Base-by-base conservation (phyloP, 2,888 invertebrate species). In the Crocallis elinguaria region DNA sequence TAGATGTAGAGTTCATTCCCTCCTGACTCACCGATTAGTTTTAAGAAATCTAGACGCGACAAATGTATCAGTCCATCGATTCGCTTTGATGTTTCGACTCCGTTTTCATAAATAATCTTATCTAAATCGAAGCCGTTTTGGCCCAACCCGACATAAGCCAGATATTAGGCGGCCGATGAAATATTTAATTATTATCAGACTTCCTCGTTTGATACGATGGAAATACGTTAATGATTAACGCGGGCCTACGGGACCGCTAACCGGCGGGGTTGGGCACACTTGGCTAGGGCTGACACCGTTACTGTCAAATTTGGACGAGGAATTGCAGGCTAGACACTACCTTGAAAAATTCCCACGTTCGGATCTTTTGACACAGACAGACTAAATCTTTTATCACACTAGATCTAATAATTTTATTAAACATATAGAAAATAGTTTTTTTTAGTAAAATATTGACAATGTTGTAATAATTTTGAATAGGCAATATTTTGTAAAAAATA, bases 121-220 rank as follows among this genome's bases (percentile, higher is more conserved):
- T 51, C 51, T 38, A 27, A 27, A 36, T 21, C 13, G 12, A 7
- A 21, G 36, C 7, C 19, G 13, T 33, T 43, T 17, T 21, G 5
- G 39, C 35, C 39, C 39, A 14, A 45, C 44, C 44, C 23, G n/a
- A 30, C 16, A 6, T 11, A 33, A 11, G 11, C 9, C 35, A 17
- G 44, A 39, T 39, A 45, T 35, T 42, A 32, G 30, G 9, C 13
- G 23, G 29, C 29, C 48, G 25, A 32, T 38, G 38, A 17, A 43
- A 37, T 16, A 21, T 44, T 51, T 23, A 49, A 43, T 51, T 52
- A 45, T 52, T 52, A 45, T 52, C 51, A 25, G 19, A 39, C 51
- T 52, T 52, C 45, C 39, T 51, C 33, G 30, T 52, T 41, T 23
- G 46, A 52, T 52, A 42, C 42, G 37, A 48, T 35, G 49, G 21